A percentile compares a stretch with the other conserved stretches of the same genome.
phyloP scores from a whole-genome alignment of 2,797 vertebrate genomes.

The Labeo calbasu region DNA sequence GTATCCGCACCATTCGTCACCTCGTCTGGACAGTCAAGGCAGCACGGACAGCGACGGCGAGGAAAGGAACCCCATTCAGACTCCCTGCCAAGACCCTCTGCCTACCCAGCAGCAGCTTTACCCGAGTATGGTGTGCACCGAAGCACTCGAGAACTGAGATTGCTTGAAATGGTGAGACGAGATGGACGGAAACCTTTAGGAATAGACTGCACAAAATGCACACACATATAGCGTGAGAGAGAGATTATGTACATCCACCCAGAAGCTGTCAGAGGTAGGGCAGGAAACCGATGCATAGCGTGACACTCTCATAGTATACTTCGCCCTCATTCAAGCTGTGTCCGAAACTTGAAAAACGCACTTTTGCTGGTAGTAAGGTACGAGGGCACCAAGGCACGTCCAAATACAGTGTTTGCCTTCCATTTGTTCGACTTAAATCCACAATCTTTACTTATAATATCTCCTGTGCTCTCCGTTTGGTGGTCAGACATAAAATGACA shows the following conservation, averaged over 20 bases:
- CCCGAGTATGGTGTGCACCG: slow-evolving; percentile 77
- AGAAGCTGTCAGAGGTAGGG: slow-evolving; percentile 30
- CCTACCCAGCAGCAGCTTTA: slow-evolving; percentile 73
- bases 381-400: background rate
- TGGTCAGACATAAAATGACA: background rate
- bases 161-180: background rate
- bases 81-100: slow-evolving; percentile 67
- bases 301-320: slow-evolving; percentile 27
- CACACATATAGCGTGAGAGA: slow-evolving; percentile 20
- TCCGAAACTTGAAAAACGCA: background rate
- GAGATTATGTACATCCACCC: slow-evolving; percentile 39
- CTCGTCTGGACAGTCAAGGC: slow-evolving; percentile 85
- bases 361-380: background rate
- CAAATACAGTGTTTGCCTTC: background rate
- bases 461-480: background rate
- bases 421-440: background rate
- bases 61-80: slow-evolving; percentile 68
- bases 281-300: slow-evolving; percentile 22
- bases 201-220: slow-evolving; percentile 5
- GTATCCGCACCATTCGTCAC: slow-evolving; percentile 83
- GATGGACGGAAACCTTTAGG: background rate
- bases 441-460: background rate
- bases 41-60: slow-evolving; percentile 91
- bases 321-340: background rate
- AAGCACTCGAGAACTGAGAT: slow-evolving; percentile 80